Base-by-base conservation (phyloP, 1,140 invertebrate species). In the Pantala flavescens region DNA sequence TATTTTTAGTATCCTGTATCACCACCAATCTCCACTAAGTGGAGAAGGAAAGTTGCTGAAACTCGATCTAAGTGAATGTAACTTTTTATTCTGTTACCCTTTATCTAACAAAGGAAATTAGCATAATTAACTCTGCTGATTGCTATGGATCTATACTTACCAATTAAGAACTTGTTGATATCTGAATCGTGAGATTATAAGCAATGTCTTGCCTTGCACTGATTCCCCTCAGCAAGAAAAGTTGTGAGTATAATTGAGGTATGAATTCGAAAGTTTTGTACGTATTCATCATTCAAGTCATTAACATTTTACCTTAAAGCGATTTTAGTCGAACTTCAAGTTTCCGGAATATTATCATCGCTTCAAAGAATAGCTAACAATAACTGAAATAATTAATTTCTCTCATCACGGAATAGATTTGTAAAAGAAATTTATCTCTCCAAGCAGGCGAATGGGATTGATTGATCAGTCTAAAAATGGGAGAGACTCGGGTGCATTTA, bases 401-500 rank as follows among this genome's bases (percentile, higher is more conserved):
- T 12, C 12, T 3, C 12, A 63, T 63, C 14, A 7, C 16, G 14
- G 5, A 16, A 19, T 16, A 63, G 49, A 21, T 63, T 63, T 19
- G 49, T 63, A 21, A 21, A 63, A 36, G 28, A 36, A 36, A 36
- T 36, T 36, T 2, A 36, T 36, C 2, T 36, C 28, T 12, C 1
- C 12, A 7, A 3, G 3, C 14, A 63, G 49, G 49, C 49, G 49
- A 63, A 63, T 63, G 49, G 49, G 49, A 63, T 16, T 63, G 49
- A 63, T 19, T 63, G 49, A 63, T 1, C 14, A 63, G 14, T 12
- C n/a, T 16, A 21, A 63, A 63, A 63, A 63, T 63, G 49, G 49
- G 49, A 7, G 49, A 63, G 49, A 63, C 49, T 63, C 49, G 49
- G n/a, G 49, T 63, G 49, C 49, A 63, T 63, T 63, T 63, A 63